Evolutionary conservation across 2,797 vertebrate species (phyloP).

Genomic region (Sciurus vulgaris): DNA sequence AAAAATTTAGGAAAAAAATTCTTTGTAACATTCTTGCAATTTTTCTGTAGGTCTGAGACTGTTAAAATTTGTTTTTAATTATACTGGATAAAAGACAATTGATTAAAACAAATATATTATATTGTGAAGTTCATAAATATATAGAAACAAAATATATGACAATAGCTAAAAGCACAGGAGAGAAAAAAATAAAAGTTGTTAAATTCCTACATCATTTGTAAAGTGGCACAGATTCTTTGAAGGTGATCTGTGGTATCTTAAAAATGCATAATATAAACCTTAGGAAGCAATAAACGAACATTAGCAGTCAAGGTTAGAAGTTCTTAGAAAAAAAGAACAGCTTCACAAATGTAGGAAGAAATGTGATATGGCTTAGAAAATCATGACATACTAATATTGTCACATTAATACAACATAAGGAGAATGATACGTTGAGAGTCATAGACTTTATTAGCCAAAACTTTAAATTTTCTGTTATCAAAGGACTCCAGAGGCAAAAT

Average conservation of each 20-base stretch:
- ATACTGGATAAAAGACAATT: neutral
- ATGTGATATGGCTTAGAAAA: neutral
- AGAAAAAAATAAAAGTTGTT: neutral
- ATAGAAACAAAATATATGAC: neutral
- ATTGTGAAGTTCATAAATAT: neutral
- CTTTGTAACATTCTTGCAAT: neutral
- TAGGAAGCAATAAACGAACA: neutral
- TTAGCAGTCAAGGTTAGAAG: neutral
- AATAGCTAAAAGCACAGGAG: neutral
- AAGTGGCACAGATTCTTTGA: neutral
- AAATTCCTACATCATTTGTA: neutral
- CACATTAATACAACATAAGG: neutral
- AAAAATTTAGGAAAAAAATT: neutral
- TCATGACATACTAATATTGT: neutral
- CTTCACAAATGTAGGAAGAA: neutral
- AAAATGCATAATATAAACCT: neutral
- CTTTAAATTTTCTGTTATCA: conserved; percentile 35
- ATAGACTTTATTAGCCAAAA: conserved; percentile 5
- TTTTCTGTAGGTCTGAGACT: conserved; percentile 14
- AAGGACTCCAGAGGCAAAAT: conserved; percentile 45
- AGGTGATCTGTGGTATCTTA: neutral
- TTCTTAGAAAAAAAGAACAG: neutral
- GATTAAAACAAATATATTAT: conserved; percentile 43
- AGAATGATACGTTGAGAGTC: conserved; percentile 29
- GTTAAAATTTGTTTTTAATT: neutral